Evolutionary conservation across 2,113 vertebrate genomes (phyloP).

Genomic region (Lophura nycthemera): DNA sequence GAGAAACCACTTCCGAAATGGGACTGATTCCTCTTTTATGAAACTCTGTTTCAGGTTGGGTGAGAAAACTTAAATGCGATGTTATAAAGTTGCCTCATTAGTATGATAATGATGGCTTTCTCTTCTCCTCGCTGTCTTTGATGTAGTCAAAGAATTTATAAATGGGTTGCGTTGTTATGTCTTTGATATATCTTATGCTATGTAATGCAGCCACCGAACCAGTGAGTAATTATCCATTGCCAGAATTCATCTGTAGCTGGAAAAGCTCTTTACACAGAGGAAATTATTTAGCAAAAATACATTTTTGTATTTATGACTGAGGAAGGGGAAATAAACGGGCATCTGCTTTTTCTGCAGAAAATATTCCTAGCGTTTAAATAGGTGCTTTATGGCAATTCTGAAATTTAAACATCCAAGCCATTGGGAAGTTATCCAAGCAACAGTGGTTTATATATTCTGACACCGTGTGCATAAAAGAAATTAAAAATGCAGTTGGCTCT

Average conservation of each 20-base stretch:
- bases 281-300: background rate
- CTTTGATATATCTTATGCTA: slow-evolving; percentile 1
- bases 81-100: slow-evolving; percentile 12
- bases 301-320: background rate
- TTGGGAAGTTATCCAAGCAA: background rate
- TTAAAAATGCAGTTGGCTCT: background rate
- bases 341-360: background rate
- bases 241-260: background rate
- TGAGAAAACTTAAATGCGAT: background rate
- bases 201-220: background rate
- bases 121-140: slow-evolving; percentile 14
- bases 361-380: background rate
- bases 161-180: background rate
- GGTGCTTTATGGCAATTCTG: background rate
- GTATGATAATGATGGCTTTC: slow-evolving; percentile 10
- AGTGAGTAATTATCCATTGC: background rate
- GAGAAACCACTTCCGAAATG: slow-evolving; percentile 16
- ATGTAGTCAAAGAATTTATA: slow-evolving; percentile 10
- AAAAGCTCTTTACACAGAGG: background rate
- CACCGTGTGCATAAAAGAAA: background rate
- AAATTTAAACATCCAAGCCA: background rate
- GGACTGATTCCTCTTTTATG: background rate
- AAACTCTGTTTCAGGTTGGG: background rate
- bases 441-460: background rate
- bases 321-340: background rate